Evolutionary conservation across 2,888 invertebrate genomes (phyloP).

Genomic region (Leucophenga montana): DNA sequence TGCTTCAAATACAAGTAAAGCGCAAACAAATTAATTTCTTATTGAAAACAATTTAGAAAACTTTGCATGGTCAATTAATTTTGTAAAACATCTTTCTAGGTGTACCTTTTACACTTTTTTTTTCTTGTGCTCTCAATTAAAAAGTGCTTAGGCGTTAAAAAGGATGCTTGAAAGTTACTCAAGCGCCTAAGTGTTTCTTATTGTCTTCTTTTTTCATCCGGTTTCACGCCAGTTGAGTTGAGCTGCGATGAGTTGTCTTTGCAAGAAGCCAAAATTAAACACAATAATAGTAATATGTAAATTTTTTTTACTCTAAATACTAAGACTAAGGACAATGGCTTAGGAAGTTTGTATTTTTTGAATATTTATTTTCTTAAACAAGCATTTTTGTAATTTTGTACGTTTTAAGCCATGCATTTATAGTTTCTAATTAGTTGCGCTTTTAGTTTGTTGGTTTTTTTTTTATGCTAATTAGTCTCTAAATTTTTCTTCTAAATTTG

Average conservation of each 20-base stretch:
- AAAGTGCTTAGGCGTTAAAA: conserved; percentile 1
- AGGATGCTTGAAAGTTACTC: neutral
- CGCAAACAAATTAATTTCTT: neutral
- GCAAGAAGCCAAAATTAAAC: too few species aligned
- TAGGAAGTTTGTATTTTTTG: too few species aligned
- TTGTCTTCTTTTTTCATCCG: too few species aligned
- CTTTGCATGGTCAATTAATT: conserved; percentile 6
- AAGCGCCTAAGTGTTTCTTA: conserved; percentile 13
- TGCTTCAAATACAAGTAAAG: neutral
- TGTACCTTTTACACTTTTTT: neutral
- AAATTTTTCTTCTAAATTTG: too few species aligned
- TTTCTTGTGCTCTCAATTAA: neutral
- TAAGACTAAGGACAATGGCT: too few species aligned
- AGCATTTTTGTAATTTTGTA: too few species aligned
- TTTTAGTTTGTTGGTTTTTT: neutral
- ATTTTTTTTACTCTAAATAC: too few species aligned
- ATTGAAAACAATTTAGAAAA: neutral
- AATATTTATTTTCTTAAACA: too few species aligned
- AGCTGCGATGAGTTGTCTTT: too few species aligned
- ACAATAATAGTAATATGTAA: too few species aligned
- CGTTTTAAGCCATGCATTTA: too few species aligned
- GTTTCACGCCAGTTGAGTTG: neutral
- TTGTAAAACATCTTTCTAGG: neutral
- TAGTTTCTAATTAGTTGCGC: too few species aligned
- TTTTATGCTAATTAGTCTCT: neutral